Conservation (phyloP, 1,140 invertebrate genomes). For the Anoplolepis gracilipes region DNA sequence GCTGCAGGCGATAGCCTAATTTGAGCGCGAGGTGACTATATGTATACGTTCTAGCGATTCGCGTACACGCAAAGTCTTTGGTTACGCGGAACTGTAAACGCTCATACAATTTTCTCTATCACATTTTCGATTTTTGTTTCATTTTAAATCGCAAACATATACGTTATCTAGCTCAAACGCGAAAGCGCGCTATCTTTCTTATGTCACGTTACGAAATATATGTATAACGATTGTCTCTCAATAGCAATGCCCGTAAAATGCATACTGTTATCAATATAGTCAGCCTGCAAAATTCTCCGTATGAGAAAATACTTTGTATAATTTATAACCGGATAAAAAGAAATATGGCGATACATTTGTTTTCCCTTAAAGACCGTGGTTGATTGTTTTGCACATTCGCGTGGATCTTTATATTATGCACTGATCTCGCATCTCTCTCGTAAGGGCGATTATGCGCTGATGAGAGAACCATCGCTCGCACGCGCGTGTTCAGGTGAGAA, state of each 20-base stretch:
- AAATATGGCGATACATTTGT: background rate
- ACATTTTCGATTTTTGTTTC: background rate
- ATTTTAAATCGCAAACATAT: constrained; percentile 11
- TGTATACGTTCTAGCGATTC: background rate
- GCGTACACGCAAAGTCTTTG: background rate
- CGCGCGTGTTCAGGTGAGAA: constrained; percentile 68
- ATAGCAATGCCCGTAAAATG: constrained; percentile 6
- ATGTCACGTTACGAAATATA: background rate
- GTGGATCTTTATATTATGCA: background rate
- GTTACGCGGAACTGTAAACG: background rate
- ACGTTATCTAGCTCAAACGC: background rate
- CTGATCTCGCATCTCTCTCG: background rate
- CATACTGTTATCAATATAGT: constrained; percentile 20
- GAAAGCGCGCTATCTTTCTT: constrained; percentile 2
- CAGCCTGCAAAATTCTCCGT: background rate
- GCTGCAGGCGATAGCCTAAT: constrained; percentile 43
- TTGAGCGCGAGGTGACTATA: constrained; percentile 46
- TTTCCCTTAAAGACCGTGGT: background rate
- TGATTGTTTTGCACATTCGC: constrained; percentile 23
- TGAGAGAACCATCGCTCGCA: constrained; percentile 60
- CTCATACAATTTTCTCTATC: background rate
- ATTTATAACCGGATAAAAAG: background rate
- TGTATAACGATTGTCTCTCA: background rate
- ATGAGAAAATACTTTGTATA: background rate
- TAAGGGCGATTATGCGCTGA: constrained; percentile 51